These are phyloP conservation scores for Laticauda laticaudata DNA, from an alignment of 2,113 vertebrate species.

Conservation along the genomic window DNA sequence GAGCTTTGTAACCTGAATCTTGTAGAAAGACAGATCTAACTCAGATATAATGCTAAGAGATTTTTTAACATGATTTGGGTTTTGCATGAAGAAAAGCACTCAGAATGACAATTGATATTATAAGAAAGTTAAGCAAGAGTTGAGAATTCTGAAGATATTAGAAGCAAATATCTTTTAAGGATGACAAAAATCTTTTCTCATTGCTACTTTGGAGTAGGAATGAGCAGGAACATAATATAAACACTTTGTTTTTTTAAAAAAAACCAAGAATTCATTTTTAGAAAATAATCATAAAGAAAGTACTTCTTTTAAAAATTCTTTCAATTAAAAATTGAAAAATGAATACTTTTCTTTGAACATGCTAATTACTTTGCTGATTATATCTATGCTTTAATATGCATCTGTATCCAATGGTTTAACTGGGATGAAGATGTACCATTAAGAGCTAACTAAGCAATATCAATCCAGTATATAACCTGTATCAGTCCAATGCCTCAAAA, in stretches of 20 bases:
- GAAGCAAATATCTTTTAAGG: neutral
- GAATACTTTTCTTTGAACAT: neutral
- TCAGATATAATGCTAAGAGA: neutral
- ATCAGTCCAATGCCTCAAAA: neutral
- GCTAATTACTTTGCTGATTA: neutral
- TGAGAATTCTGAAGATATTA: too few relatives aligned
- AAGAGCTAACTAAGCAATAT: neutral
- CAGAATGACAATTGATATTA: neutral
- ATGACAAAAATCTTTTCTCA: neutral
- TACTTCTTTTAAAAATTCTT: neutral
- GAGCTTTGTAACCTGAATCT: neutral
- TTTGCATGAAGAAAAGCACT: neutral
- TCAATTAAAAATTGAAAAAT: neutral
- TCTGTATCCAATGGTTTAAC: slow-evolving; percentile 19
- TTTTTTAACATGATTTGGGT: neutral
- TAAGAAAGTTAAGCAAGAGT: neutral
- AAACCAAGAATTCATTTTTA: neutral
- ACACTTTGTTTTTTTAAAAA: neutral
- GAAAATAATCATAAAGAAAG: neutral
- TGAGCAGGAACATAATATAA: neutral
- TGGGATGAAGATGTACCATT: neutral
- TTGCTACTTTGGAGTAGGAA: neutral
- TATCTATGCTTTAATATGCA: slow-evolving; percentile 42
- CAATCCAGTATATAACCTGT: neutral
- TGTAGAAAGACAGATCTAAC: neutral